Conservation (phyloP, 2,113 vertebrate genomes). For the Sclerurus mexicanus region DNA sequence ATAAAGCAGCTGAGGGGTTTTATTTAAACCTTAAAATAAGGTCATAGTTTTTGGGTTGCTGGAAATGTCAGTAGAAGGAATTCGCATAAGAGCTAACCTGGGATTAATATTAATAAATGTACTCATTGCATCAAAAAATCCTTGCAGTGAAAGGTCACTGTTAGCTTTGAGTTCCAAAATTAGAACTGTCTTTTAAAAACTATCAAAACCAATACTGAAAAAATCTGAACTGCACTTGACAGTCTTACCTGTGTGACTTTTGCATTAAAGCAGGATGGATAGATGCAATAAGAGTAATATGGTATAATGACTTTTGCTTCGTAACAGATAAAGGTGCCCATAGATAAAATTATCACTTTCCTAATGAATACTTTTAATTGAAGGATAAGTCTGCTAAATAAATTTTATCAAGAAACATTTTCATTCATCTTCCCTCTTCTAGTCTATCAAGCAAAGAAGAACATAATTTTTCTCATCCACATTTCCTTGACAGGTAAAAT, state of each 20-base stretch:
- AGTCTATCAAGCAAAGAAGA: not conserved
- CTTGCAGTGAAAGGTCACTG: slow-evolving; percentile 18
- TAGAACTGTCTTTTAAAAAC: not conserved
- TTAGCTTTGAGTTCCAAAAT: slow-evolving; percentile 19
- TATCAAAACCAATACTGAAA: slow-evolving; percentile 1
- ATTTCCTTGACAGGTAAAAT: not conserved
- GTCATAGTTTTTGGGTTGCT: not conserved
- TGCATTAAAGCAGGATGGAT: not conserved
- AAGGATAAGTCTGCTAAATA: not conserved
- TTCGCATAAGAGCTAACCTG: not conserved
- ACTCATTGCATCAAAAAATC: slow-evolving; percentile 1
- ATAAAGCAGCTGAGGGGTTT: not conserved
- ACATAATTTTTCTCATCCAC: not conserved
- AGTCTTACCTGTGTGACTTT: not conserved
- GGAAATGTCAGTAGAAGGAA: slow-evolving; percentile 13
- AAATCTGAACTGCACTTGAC: not conserved
- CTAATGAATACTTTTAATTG: not conserved
- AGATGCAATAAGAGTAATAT: not conserved
- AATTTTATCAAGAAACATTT: not conserved
- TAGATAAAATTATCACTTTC: not conserved
- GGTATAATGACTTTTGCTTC: not conserved
- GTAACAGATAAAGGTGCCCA: not conserved
- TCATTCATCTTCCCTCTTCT: not conserved
- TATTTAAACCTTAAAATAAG: not conserved
- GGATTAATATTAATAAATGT: slow-evolving; percentile 41